phyloP scores from a whole-genome alignment of 2,797 vertebrate species.

The Poecilia velifera region DNA sequence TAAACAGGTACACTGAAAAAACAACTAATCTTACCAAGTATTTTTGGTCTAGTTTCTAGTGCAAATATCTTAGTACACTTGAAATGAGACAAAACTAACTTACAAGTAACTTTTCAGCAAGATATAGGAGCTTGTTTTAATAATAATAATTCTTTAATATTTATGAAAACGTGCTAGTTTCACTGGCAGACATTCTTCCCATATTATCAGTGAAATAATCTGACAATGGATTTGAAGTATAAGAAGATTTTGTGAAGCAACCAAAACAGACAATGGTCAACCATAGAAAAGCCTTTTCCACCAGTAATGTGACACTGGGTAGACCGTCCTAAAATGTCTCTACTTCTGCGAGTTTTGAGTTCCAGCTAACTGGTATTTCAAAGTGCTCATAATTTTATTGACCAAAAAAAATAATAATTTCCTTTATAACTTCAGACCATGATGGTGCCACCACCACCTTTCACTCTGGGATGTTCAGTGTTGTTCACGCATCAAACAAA shows the following conservation, averaged over 20 bases:
- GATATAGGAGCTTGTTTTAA: no score
- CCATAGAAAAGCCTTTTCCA: neutral
- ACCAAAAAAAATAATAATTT: neutral
- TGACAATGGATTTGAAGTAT: no score
- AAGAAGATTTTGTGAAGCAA: neutral
- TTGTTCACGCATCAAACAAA: neutral
- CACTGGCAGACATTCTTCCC: no score
- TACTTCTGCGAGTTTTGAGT: neutral
- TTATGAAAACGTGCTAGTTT: no score
- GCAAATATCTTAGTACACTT: no score
- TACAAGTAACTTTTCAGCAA: no score
- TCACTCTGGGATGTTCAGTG: neutral
- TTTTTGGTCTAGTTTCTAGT: neutral
- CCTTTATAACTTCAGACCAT: neutral
- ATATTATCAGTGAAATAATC: no score
- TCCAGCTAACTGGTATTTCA: neutral
- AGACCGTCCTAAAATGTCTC: neutral
- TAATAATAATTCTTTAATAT: no score
- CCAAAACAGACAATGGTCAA: neutral
- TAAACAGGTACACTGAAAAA: neutral
- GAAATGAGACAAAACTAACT: no score
- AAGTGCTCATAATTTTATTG: neutral
- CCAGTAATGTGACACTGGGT: neutral
- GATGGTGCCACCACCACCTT: neutral
- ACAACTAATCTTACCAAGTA: neutral